Evolutionary conservation across 1,140 invertebrate genomes (phyloP).

Genomic region (Limonius californicus): DNA sequence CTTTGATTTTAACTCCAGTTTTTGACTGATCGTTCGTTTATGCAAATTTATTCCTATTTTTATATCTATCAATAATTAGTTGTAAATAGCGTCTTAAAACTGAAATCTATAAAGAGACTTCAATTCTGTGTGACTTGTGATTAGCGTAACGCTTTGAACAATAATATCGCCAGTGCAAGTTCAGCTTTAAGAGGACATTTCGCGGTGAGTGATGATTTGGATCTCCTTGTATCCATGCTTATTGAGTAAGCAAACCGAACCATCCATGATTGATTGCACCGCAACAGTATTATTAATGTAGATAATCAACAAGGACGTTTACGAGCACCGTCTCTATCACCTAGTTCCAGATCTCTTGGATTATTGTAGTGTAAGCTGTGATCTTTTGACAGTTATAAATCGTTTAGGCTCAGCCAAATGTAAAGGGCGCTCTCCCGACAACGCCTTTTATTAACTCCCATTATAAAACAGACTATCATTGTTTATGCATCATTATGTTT

Average conservation of each 20-base stretch:
- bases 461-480: background rate
- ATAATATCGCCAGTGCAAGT: background rate
- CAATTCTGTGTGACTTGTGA: too few species aligned
- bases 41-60: slow-evolving; percentile 9
- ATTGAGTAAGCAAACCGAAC: slow-evolving; percentile 1
- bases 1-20: background rate
- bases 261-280: background rate
- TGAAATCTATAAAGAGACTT: too few species aligned
- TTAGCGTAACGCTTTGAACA: background rate
- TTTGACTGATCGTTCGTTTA: background rate
- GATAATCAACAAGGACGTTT: background rate
- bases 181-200: background rate
- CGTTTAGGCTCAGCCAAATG: slow-evolving; percentile 10
- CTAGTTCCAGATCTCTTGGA: slow-evolving; percentile 12
- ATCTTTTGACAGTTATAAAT: slow-evolving; percentile 12
- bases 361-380: slow-evolving; percentile 11
- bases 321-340: slow-evolving; percentile 4
- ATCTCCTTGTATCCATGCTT: background rate
- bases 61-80: background rate
- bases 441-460: background rate
- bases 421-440: background rate
- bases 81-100: background rate
- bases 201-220: slow-evolving; percentile 8
- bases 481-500: background rate
- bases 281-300: slow-evolving; percentile 9